These are phyloP conservation scores for Frankliniella intonsa DNA, from an alignment of 2,888 invertebrate species.

Conservation along the genomic window DNA sequence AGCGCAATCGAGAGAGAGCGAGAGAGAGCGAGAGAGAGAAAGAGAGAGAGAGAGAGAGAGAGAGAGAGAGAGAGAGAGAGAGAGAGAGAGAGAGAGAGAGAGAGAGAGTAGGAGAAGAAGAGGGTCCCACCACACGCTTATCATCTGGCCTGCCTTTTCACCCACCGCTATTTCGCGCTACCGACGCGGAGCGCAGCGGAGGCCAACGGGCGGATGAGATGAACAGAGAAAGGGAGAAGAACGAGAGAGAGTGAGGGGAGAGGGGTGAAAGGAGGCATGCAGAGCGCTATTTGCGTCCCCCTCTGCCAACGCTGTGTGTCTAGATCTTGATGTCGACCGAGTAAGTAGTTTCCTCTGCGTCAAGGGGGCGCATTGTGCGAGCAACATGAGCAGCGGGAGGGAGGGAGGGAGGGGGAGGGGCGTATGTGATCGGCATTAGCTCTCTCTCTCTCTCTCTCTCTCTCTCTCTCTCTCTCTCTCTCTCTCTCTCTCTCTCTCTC, in stretches of 20 bases:
- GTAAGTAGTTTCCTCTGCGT: slow-evolving; percentile 28
- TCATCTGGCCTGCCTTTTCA: too few species aligned
- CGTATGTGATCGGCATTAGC: too few species aligned
- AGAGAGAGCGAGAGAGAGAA: neutral
- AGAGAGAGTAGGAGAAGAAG: neutral
- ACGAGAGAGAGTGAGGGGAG: neutral
- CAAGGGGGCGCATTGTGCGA: neutral
- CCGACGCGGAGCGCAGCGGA: too few species aligned
- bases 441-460: too few species aligned
- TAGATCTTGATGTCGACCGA: slow-evolving; percentile 26
- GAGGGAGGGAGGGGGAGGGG: neutral
- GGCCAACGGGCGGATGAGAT: neutral
- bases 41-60: slow-evolving; percentile 29
- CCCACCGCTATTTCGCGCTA: too few species aligned
- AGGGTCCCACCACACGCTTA: too few species aligned
- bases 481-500: neutral
- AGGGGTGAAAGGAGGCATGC: slow-evolving; percentile 12
- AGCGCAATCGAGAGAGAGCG: neutral
- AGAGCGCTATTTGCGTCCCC: slow-evolving; percentile 1
- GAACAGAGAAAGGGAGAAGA: neutral
- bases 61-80: slow-evolving; percentile 24
- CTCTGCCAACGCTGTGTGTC: neutral
- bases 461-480: neutral
- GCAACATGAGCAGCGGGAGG: neutral
- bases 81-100: slow-evolving; percentile 29